phyloP scores from a whole-genome alignment of 30 jellyfish, hydroid and myxozoan genomes.

The Mastigias papua region DNA sequence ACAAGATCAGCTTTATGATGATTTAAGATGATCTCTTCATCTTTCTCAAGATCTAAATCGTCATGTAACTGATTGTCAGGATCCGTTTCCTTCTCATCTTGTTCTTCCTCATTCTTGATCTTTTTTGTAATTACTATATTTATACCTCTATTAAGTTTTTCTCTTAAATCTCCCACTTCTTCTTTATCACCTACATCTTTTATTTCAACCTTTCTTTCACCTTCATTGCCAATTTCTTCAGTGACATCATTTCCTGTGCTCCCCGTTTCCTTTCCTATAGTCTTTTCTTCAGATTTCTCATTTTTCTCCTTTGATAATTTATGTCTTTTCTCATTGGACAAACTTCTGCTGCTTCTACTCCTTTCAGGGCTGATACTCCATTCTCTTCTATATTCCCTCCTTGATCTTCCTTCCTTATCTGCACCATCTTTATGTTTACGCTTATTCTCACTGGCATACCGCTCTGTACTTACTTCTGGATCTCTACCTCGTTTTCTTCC shows the following conservation, averaged over 20 bases:
- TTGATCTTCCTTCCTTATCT: constrained; percentile 8
- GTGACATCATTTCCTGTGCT: background rate
- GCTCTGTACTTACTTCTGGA: background rate
- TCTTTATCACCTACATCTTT: constrained; percentile 40
- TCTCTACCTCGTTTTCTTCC: constrained; percentile 24
- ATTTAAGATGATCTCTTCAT: constrained; percentile 42
- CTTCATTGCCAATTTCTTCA: constrained; percentile 26
- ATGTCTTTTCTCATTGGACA: background rate
- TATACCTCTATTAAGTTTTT: constrained; percentile 70
- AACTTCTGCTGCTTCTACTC: constrained; percentile 1
- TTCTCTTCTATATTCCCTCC: background rate
- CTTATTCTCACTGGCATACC: background rate
- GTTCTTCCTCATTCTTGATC: constrained; percentile 20
- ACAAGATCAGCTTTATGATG: constrained; percentile 71
- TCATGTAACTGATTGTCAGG: background rate
- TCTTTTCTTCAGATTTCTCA: constrained; percentile 15
- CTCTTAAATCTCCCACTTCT: constrained; percentile 78
- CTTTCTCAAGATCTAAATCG: constrained; percentile 8
- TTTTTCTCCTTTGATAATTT: constrained; percentile 10
- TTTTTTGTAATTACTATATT: constrained; percentile 80
- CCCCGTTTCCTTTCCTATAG: background rate
- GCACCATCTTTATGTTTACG: background rate
- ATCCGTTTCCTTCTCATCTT: background rate
- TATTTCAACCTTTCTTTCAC: constrained; percentile 72
- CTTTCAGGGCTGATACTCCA: background rate